Base-by-base conservation (phyloP, 2,888 invertebrate genomes). In the Onchidella celtica region DNA sequence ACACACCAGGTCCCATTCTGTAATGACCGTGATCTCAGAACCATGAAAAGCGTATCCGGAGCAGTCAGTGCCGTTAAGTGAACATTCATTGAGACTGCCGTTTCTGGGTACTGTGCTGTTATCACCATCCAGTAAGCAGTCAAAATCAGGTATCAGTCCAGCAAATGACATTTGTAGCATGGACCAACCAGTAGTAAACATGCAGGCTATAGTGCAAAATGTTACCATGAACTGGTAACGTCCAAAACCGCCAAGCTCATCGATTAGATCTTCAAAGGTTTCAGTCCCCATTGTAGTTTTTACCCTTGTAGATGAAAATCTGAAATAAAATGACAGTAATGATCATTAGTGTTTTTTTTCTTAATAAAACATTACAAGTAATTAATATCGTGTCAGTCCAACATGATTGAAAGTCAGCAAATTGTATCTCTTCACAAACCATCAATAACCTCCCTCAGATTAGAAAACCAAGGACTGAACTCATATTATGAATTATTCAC, bases 1-100 rank as follows among this genome's bases (percentile, higher is more conserved):
- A 32, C 83, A 83, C 24, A 83, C 77, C 21, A 83, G 77, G 65
- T 68, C 72, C 83, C 83, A 83, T 47, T 72, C 72, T 9, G 72
- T 55, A 21, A 55, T 47, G 14, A 72, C 72, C 6, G 72, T 72
- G 9, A 6, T 1, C 21, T 27, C n/a, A 6, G 55, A 40, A 24
- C 47, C 55, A 24, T 55, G 27, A 9, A 27, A 55, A 24, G 14
- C 24, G 38, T 17, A 72, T 2, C 38, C 11, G 21, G 47, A n/a
- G 24, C 72, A 72, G 1, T n/a, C 2, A 9, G 72, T 47, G 3
- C 72, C 72, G 24, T 72, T 72, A 2, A 72, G 24, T 4, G n/a
- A n/a, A 29, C 72, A 72, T 6, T 9, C 24, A 24, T 70, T 70
- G 38, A 70, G 36, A 66, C 17, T 61, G 61, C n/a, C 27, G n/a